Evolutionary conservation across 1,140 invertebrate genomes (phyloP), one percentile per base, ranked within the genome.

Genomic region (Drosophila rhopaloa): DNA sequence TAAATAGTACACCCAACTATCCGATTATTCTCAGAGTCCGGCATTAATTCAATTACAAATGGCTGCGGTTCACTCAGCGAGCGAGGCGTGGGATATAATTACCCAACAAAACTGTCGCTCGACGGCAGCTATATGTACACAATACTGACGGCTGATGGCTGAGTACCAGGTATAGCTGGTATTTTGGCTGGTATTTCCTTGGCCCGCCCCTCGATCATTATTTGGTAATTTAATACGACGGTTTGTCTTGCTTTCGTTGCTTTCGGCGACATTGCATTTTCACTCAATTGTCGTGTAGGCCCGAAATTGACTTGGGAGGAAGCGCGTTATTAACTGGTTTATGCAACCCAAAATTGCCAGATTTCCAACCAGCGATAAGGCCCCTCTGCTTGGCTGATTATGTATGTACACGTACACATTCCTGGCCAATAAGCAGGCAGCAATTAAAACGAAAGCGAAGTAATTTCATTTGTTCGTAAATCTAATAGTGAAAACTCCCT

Each of bases 201-300:
- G 48, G 65, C 16, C 47, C 60, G 24, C 27, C 44, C 54, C n/a
- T 38, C 48, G 68, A 71, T 50, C 77, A 85, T 89, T 50, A 63
- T 89, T 90, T 88, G 77, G 89, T 91, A 91, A 91, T 91, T 91
- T 91, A 89, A 91, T 91, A 91, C 89, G 83, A 91, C 83, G 73
- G 88, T 91, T 91, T 91, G 85, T 85, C 84, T 90, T 78, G 76
- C 81, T 76, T 77, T 89, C 72, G 78, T 85, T 86, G 77, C 70
- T 46, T 56, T 76, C 38, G 54, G 67, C 70, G 56, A 78, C 75
- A 80, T 53, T 89, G 84, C 84, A 88, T 88, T 88, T 88, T 89
- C 84, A 84, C 84, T 89, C 80, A 81, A 89, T 89, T 89, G 71
- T 81, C 84, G 60, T 89, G 57, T 75, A 51, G 61, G 63, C 51